A percentile compares a stretch with the other conserved stretches of the same genome.
phyloP scores from a whole-genome alignment of 2,797 vertebrate genomes.

The Sebastes iracundus region DNA sequence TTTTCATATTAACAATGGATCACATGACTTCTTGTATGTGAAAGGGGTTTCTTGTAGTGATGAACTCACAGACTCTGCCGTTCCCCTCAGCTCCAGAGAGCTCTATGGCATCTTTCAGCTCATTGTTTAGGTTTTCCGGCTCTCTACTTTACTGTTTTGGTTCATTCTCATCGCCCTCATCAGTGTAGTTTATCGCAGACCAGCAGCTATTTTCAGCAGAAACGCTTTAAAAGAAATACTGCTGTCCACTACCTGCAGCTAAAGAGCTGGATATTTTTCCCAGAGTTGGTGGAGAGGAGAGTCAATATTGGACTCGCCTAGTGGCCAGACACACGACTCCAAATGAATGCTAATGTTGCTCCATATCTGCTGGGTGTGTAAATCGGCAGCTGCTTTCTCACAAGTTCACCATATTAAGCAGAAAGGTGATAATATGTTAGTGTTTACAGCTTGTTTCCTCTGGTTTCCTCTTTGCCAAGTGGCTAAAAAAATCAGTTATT shows the following conservation, averaged over 20 bases:
- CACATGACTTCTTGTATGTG: background rate
- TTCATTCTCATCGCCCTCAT: background rate
- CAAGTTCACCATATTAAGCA: background rate
- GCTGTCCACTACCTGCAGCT: background rate
- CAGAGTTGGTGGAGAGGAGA: background rate
- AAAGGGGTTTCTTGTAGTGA: background rate
- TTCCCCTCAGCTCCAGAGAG: background rate
- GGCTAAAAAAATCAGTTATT: background rate
- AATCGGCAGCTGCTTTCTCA: background rate
- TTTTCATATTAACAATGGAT: background rate
- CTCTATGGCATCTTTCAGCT: background rate
- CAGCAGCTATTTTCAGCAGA: background rate
- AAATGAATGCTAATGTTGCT: background rate
- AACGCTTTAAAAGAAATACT: background rate
- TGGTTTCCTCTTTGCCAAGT: background rate
- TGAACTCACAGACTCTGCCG: background rate
- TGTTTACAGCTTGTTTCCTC: too few species aligned
- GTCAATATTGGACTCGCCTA: background rate
- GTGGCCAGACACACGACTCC: background rate
- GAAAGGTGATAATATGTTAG: background rate
- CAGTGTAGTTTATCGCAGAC: background rate
- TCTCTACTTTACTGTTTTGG: background rate
- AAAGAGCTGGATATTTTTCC: background rate
- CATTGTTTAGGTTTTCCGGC: background rate
- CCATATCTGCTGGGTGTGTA: background rate